phyloP scores from a whole-genome alignment of 2,113 vertebrate genomes.

The Sterrhoptilus dennistouni region DNA sequence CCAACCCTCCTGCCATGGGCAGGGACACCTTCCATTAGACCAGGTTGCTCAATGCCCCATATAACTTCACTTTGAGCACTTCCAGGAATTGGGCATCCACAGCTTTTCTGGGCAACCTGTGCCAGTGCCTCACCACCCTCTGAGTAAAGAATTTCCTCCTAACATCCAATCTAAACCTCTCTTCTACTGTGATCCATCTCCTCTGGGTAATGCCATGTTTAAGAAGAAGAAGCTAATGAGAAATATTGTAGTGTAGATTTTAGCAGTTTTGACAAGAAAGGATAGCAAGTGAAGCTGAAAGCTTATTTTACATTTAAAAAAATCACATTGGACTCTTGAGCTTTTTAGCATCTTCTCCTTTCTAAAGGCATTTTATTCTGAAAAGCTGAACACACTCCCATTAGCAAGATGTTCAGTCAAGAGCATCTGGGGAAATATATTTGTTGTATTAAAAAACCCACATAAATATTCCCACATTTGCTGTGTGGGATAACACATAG shows the following conservation, averaged over 20 bases:
- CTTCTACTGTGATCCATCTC: not conserved
- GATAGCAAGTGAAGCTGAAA: not conserved
- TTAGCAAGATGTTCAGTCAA: constrained; percentile 8
- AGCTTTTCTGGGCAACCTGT: not conserved
- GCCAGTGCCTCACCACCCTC: not conserved
- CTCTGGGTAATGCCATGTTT: not conserved
- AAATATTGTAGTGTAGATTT: not conserved
- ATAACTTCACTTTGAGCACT: not conserved
- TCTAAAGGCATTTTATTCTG: constrained; percentile 1
- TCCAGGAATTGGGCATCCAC: not conserved
- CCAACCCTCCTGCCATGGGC: not conserved
- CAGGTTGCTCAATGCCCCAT: not conserved
- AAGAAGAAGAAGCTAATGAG: not conserved
- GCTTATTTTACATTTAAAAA: not conserved
- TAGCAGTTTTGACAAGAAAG: not conserved
- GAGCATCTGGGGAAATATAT: constrained; percentile 21
- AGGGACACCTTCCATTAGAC: not conserved
- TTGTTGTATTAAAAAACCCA: not conserved
- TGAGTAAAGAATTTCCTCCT: not conserved
- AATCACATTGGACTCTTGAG: not conserved
- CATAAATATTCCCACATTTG: constrained; percentile 26
- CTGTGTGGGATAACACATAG: not conserved
- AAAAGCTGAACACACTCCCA: not conserved
- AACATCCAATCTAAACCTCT: not conserved
- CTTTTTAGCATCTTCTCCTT: not conserved